These are phyloP conservation scores for Diphyllodes magnificus DNA, from an alignment of 2,113 vertebrate genomes.

Conservation along the genomic window DNA sequence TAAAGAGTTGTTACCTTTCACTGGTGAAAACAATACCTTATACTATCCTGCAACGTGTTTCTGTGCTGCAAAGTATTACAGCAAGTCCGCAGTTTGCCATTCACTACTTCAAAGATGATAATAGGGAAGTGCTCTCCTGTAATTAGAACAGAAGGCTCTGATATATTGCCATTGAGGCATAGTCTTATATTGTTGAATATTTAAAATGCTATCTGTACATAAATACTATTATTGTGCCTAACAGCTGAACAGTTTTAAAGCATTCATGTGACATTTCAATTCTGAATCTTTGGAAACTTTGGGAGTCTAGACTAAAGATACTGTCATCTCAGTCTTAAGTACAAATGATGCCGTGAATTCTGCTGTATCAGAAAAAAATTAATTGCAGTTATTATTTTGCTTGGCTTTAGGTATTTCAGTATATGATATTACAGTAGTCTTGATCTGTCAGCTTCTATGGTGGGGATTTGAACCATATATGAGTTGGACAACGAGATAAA, in stretches of 20 bases:
- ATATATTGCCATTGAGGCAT: not conserved
- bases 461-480: not conserved
- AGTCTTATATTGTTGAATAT: not conserved
- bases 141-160: not conserved
- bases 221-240: not conserved
- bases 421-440: not conserved
- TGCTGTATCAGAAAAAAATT: not conserved
- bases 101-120: not conserved
- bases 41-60: not conserved
- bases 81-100: not conserved
- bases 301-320: not conserved
- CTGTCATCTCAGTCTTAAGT: not conserved
- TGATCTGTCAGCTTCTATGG: not conserved
- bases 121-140: not conserved
- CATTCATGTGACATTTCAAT: not conserved
- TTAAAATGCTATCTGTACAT: not conserved
- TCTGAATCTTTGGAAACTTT: not conserved
- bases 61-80: not conserved
- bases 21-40: not conserved
- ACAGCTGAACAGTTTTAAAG: not conserved
- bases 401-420: not conserved
- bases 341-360: not conserved
- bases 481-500: not conserved
- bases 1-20: not conserved
- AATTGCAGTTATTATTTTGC: not conserved